These are phyloP conservation scores for Trissolcus basalis DNA, from an alignment of 1,140 invertebrate species.

Conservation along the genomic window DNA sequence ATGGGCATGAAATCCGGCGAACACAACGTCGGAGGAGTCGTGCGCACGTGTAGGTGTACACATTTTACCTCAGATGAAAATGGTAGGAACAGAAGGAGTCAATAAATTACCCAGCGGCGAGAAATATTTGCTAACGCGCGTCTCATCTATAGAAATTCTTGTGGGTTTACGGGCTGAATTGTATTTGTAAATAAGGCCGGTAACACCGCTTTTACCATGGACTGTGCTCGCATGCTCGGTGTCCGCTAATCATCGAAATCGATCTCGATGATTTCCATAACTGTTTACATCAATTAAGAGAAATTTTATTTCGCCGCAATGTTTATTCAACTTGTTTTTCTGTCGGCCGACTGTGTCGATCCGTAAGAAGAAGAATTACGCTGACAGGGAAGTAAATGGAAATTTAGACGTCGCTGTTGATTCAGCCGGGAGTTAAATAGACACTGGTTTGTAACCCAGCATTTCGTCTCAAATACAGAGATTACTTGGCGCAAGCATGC, in stretches of 20 bases:
- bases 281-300: too few species aligned
- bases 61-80: constrained; percentile 26
- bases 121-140: constrained; percentile 19
- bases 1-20: constrained; percentile 34
- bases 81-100: constrained; percentile 36
- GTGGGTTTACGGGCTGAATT: too few species aligned
- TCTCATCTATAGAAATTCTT: too few species aligned
- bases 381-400: neutral
- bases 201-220: too few species aligned
- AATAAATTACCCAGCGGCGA: constrained; percentile 31
- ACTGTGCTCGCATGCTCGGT: too few species aligned
- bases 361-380: too few species aligned
- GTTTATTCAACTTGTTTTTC: too few species aligned
- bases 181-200: too few species aligned
- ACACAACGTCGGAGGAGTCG: constrained; percentile 16
- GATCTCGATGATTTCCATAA: too few species aligned
- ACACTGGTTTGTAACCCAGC: constrained; percentile 23
- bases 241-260: too few species aligned
- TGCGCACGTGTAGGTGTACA: constrained; percentile 16
- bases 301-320: too few species aligned
- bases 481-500: constrained; percentile 40
- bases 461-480: constrained; percentile 31
- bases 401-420: constrained; percentile 26
- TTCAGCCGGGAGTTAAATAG: constrained; percentile 29
- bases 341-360: too few species aligned